Evolutionary conservation across 1,140 invertebrate genomes (phyloP).

Genomic region (Cyclina sinensis): DNA sequence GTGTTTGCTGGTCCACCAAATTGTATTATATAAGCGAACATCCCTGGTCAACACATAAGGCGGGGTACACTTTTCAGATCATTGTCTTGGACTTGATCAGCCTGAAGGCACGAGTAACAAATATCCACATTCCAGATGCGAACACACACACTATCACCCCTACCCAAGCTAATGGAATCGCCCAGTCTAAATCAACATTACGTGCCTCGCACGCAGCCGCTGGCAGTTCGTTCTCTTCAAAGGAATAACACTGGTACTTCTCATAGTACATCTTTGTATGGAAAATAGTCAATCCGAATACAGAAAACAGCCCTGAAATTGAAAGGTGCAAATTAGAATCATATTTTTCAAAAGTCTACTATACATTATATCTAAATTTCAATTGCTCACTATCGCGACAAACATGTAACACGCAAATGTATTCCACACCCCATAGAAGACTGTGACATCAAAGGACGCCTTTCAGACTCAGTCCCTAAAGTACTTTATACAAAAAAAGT

Average conservation of each 20-base stretch:
- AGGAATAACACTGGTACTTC: constrained; percentile 74
- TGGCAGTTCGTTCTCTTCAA: constrained; percentile 68
- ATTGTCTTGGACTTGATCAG: constrained; percentile 78
- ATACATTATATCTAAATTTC: too few relatives aligned
- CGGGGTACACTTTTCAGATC: constrained; percentile 59
- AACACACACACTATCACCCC: constrained; percentile 71
- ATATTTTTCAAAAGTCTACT: too few relatives aligned
- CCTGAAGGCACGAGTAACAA: constrained; percentile 73
- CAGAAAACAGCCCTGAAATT: constrained; percentile 76
- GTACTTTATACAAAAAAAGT: too few relatives aligned
- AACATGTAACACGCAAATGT: too few relatives aligned
- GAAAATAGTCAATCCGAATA: constrained; percentile 79
- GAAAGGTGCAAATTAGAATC: too few relatives aligned
- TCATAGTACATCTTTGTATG: constrained; percentile 80
- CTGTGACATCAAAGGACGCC: too few relatives aligned
- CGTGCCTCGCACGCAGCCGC: constrained; percentile 68
- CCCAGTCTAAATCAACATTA: constrained; percentile 68
- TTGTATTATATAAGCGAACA: too few relatives aligned
- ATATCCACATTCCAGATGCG: constrained; percentile 75
- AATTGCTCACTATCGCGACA: too few relatives aligned
- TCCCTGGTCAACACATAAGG: too few relatives aligned
- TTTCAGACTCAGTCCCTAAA: too few relatives aligned
- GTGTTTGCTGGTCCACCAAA: too few relatives aligned
- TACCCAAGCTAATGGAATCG: constrained; percentile 74
- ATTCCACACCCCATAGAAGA: too few relatives aligned